Conservation (phyloP, 2,888 invertebrate genomes). For the Perithous albicinctus region DNA sequence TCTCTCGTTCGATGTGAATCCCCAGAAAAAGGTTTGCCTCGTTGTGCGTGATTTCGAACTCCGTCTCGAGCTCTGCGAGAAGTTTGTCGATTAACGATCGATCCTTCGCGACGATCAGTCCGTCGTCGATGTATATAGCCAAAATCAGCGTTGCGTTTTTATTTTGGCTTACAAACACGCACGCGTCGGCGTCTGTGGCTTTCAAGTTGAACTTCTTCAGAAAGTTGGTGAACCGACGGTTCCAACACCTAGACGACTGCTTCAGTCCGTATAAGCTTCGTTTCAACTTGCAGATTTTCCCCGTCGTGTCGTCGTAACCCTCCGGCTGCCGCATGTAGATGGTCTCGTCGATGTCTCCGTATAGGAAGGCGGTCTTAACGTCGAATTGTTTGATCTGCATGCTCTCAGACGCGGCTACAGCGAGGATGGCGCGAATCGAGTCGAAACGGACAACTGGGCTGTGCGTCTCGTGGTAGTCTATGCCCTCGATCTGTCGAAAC, state of each 20-base stretch:
- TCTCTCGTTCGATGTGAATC: constrained; percentile 61
- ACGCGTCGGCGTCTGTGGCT: constrained; percentile 70
- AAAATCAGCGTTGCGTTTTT: constrained; percentile 52
- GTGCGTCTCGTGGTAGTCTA: constrained; percentile 37
- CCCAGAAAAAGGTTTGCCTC: constrained; percentile 64
- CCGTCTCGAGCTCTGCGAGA: constrained; percentile 13
- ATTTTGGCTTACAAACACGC: constrained; percentile 67
- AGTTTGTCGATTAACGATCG: constrained; percentile 40
- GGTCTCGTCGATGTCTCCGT: constrained; percentile 75
- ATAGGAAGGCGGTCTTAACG: constrained; percentile 76
- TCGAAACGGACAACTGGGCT: constrained; percentile 37
- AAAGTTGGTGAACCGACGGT: constrained; percentile 74
- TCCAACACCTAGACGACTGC: constrained; percentile 80
- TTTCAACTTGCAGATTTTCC: constrained; percentile 76
- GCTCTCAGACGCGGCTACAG: constrained; percentile 69
- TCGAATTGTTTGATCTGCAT: constrained; percentile 74
- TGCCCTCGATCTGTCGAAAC: constrained; percentile 23
- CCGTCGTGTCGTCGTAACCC: constrained; percentile 74
- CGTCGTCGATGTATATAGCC: constrained; percentile 69
- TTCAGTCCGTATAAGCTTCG: constrained; percentile 80
- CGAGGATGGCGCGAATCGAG: constrained; percentile 66
- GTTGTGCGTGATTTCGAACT: constrained; percentile 50
- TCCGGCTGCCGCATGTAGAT: constrained; percentile 79
- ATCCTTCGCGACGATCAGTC: constrained; percentile 64
- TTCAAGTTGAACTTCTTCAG: constrained; percentile 69